Base-by-base conservation (phyloP, 2,797 vertebrate genomes). In the Argyrosomus regius region DNA sequence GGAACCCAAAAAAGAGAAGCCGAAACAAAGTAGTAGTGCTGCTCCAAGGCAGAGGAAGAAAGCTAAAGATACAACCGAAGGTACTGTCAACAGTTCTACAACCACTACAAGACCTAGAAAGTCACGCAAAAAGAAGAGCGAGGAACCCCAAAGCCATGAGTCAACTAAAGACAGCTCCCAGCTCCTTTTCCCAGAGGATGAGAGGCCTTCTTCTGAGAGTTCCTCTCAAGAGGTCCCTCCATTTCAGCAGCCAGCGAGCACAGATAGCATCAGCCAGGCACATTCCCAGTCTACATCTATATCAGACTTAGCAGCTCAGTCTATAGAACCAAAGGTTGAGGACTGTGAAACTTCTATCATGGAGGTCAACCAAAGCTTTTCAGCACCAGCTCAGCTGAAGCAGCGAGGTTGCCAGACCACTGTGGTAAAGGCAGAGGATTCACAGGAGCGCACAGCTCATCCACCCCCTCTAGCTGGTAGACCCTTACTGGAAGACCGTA, bases 261-360 rank as follows among this genome's bases (percentile, higher is more conserved):
- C 49, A 24, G 46, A 78, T 46, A 64, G 49, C 13, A 58, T 35
- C 45, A 70, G 31, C 60, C 83, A 81, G 57, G 35, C 10, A 12
- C 28, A 48, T 59, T 82, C 93, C 70, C 89, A 95, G 88, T 90
- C 91, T 83, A 74, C 76, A 31, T 89, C 94, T 77, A 63, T 59
- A 39, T 88, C 93, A 82, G 93, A 91, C 31, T 92, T 93, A 54
- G 68, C 82, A 22, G 90, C 92, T 22, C 71, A 89, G 79, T 82
- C 87, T 75, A 50, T 94, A 54, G 91, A 96, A 80, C 87, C 94
- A 82, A 96, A 95, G 92, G 87, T 94, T 45, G 95, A 96, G 85
- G 88, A 95, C 72, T 90, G 66, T 72, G 93, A 95, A 73, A 92
- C 90, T 4, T 90, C 92, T 60, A 92, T 92, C 57, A 90, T 87